These are phyloP conservation scores for Xiphorhynchus elegans DNA, from an alignment of 2,113 vertebrate species.

Conservation along the genomic window DNA sequence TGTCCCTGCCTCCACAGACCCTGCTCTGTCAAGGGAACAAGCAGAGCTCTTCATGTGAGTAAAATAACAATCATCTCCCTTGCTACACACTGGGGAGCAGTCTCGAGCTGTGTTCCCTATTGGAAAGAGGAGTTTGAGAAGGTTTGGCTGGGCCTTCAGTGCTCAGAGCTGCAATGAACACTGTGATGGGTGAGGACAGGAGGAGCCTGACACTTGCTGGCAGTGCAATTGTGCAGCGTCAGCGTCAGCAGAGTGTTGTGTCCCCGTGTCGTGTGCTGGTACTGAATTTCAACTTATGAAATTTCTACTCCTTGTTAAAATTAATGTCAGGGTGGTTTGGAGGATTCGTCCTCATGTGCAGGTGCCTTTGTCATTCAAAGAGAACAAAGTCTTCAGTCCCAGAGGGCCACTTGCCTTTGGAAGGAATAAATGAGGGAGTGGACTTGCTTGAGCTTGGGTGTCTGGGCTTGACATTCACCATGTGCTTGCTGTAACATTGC, in stretches of 20 bases:
- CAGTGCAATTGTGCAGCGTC: too few relatives aligned
- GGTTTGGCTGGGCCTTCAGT: too few relatives aligned
- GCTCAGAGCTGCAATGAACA: too few relatives aligned
- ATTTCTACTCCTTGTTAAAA: rapidly evolving
- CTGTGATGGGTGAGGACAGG: too few relatives aligned
- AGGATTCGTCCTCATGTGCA: rapidly evolving
- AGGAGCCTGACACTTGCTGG: too few relatives aligned
- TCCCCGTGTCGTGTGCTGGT: too few relatives aligned
- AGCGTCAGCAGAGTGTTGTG: too few relatives aligned
- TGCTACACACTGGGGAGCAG: neutral
- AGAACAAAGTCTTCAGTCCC: neutral
- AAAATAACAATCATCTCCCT: neutral
- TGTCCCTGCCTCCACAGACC: slow-evolving; percentile 72
- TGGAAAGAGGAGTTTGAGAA: neutral
- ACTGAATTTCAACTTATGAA: neutral
- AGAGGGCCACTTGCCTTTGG: neutral
- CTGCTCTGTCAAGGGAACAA: slow-evolving; percentile 79
- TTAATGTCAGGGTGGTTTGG: neutral
- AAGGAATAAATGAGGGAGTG: neutral
- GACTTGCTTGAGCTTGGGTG: too few relatives aligned
- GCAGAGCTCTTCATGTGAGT: slow-evolving; percentile 90
- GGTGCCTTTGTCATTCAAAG: neutral
- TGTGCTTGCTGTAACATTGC: neutral
- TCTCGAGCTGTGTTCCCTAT: neutral
- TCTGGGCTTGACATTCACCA: rapidly evolving